Base-by-base conservation (phyloP, 1,140 invertebrate genomes). In the Hirudo medicinalis region DNA sequence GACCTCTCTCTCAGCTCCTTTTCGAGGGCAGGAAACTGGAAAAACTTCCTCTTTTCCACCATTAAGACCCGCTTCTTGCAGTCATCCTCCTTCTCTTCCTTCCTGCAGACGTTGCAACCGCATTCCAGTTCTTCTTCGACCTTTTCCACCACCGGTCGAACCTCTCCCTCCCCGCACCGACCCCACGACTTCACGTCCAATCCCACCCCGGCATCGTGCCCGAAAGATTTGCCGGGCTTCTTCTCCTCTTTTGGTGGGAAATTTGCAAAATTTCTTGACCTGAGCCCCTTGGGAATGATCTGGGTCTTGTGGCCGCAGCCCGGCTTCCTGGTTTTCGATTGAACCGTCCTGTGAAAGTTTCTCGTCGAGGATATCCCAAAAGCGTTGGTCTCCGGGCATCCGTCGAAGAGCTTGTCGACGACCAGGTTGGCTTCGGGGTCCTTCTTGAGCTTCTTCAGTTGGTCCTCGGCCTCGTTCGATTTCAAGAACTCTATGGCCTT, bases 181-280 rank as follows among this genome's bases (percentile, higher is more conserved):
- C 11, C 17, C 57, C 57, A 63, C 29, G 57, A 63, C 29, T 63
- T n/a, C 2, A 63, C 57, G 57, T 63, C 20, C 57, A 63, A 63
- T 19, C 57, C 57, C 29, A 25, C 29, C 22, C 57, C 57, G 0
- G 22, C 57, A 15, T 22, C 29, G 22, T 13, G 57, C 11, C 29
- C 57, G 22, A 63, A 25, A 13, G 22, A 11, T 32, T 22, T 22
- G 0, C 57, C 57, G 29, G 22, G 22, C 19, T 32, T 63, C 15
- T 63, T 63, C 19, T 63, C 57, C 13, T 63, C 57, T 15, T 63
- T 63, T 0, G 57, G 22, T 5, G 57, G 57, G 17, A 63, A 63
- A 63, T 63, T 63, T n/a, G 22, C 29, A 63, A 63, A 63, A 63
- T n/a, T 63, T 63, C 57, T 63, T 11, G 57, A 63, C 22, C 22